Evolutionary conservation across 2,888 invertebrate genomes (phyloP).

Genomic region (Acronicta psi): DNA sequence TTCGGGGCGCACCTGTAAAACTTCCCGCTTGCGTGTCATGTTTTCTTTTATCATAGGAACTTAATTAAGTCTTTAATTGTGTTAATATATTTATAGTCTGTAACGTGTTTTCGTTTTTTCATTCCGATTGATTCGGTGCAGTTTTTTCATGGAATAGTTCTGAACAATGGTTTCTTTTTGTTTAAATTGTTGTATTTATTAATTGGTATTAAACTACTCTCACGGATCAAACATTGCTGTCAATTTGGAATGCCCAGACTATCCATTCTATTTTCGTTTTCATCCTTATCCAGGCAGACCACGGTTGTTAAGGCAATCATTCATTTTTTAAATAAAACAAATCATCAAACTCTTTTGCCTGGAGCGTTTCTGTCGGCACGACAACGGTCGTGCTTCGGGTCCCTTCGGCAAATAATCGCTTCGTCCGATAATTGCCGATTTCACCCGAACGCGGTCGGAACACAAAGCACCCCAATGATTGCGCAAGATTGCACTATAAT

Average conservation of each 20-base stretch:
- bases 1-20: conserved; percentile 10
- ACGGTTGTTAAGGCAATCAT: conserved; percentile 51
- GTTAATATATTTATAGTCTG: conserved; percentile 28
- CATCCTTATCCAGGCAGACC: conserved; percentile 27
- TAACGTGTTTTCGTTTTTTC: conserved; percentile 18
- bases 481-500: conserved; percentile 78
- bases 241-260: conserved; percentile 14
- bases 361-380: conserved; percentile 56
- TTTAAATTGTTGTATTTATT: too few relatives aligned
- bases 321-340: conserved; percentile 52
- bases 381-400: conserved; percentile 57
- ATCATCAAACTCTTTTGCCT: conserved; percentile 45
- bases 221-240: conserved; percentile 22
- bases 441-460: conserved; percentile 59
- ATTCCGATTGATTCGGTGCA: conserved; percentile 6
- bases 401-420: conserved; percentile 68
- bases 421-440: conserved; percentile 72
- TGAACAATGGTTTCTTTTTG: conserved; percentile 1
- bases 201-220: conserved; percentile 4
- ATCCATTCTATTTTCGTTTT: conserved; percentile 29
- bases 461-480: conserved; percentile 68
- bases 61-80: conserved; percentile 41
- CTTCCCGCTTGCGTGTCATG: conserved; percentile 13
- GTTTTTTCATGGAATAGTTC: not conserved
- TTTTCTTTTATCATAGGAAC: conserved; percentile 20